Conservation (phyloP, 1,140 invertebrate genomes). For the Hylaeus volcanicus region DNA sequence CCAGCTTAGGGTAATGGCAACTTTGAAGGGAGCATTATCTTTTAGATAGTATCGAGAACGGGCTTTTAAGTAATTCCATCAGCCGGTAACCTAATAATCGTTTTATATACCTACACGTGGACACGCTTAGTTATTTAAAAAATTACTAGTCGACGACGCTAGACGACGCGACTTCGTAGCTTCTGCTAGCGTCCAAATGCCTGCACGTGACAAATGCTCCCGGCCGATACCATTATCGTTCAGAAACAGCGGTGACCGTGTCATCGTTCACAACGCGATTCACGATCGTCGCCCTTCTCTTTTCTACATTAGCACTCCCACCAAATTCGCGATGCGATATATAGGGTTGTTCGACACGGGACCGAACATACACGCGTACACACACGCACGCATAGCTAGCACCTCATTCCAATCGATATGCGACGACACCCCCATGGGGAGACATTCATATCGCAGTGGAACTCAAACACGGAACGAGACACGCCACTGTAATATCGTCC, state of each 20-base stretch:
- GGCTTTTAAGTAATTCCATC: slow-evolving; percentile 5
- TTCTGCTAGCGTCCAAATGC: slow-evolving; percentile 16
- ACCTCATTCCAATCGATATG: slow-evolving; percentile 65
- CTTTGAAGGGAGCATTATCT: slow-evolving; percentile 27
- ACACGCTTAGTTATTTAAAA: too few relatives aligned
- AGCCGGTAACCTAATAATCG: slow-evolving; percentile 9
- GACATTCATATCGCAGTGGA: slow-evolving; percentile 66
- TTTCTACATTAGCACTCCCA: slow-evolving; percentile 49
- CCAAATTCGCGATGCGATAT: slow-evolving; percentile 49
- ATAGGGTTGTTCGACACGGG: slow-evolving; percentile 33
- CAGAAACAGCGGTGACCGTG: slow-evolving; percentile 30
- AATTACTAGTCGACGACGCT: neutral
- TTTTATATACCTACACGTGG: neutral
- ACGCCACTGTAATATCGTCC: slow-evolving; percentile 56
- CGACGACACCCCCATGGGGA: slow-evolving; percentile 59
- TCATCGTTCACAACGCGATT: slow-evolving; percentile 34
- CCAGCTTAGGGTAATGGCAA: slow-evolving; percentile 13
- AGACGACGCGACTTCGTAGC: too few relatives aligned
- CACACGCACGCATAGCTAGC: slow-evolving; percentile 24
- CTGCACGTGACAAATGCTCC: slow-evolving; percentile 50
- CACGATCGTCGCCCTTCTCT: slow-evolving; percentile 17
- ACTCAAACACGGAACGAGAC: slow-evolving; percentile 61
- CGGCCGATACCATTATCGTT: slow-evolving; percentile 47
- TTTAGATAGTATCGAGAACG: slow-evolving; percentile 17
- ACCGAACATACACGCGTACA: slow-evolving; percentile 3